Evolutionary conservation across 2,113 vertebrate species (phyloP), one percentile per base, ranked within the genome.

Genomic region (Typhlomys cinereus): DNA sequence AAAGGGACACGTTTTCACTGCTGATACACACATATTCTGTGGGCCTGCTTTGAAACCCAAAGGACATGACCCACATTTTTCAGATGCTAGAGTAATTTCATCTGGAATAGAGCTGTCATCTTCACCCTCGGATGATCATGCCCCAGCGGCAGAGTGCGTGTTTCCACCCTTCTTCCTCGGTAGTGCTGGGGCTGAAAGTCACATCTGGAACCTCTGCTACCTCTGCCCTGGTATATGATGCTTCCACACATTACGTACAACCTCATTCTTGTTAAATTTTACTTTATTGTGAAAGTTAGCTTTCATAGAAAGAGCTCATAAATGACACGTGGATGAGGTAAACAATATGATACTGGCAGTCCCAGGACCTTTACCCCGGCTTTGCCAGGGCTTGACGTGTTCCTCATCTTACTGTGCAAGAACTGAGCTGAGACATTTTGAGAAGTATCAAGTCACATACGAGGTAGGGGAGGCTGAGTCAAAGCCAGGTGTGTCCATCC

Each of bases 1-100:
- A 83, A 80, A 85, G 59, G 10, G 52, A 79, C 48, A 75, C 61
- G 83, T 59, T 85, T 52, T 88, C 11, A 23, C 86, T 85, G 64
- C 70, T 92, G 75, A 85, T 76, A 87, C 76, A n/a, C 31, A n/a
- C 39, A 8, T 67, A 79, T 25, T 92, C 74, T 86, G 2, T 89
- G 48, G 61, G 44, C 61, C 74, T 86, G 41, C 74, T 90, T 82
- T 86, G 86, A 75, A 94, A 92, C 10, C 23, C 50, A 50, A 85
- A 78, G 71, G 81, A 85, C 83, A 52, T 36, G 78, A 29, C 41
- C 21, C 1, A 0, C 12, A 0, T 81, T 61, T 62, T 91, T 23
- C 31, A 82, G 64, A 57, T 71, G 78, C 73, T 86, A 91, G 57
- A 18, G 59, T 48, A 78, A 57, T 88, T 69, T 89, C 46, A 61